A percentile compares a stretch with the other conserved stretches of the same genome.
These are phyloP conservation scores for Lepidothrix coronata DNA, from an alignment of 2,113 vertebrate species.

Conservation along the genomic window DNA sequence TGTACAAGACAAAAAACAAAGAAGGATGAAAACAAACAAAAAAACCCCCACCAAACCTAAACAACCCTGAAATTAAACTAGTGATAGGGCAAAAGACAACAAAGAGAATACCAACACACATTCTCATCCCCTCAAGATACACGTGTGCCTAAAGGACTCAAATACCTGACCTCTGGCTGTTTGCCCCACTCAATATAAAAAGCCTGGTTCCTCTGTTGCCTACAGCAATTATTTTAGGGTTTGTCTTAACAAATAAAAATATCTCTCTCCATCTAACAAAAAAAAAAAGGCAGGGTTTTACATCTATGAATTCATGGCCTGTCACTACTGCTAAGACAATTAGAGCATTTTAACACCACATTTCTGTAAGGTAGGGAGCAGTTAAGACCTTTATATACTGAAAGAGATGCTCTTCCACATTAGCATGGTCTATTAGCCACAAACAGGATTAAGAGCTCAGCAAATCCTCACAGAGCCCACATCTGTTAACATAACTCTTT, in stretches of 20 bases:
- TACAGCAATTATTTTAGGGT: not conserved
- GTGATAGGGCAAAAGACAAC: not conserved
- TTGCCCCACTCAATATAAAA: not conserved
- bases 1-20: not conserved
- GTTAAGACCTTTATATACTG: not conserved
- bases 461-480: not conserved
- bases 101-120: not conserved
- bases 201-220: not conserved
- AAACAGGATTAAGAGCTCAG: constrained; percentile 45
- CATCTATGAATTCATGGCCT: not conserved
- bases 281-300: not conserved
- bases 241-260: not conserved
- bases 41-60: not conserved
- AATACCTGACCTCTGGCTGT: not conserved
- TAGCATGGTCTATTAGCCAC: not conserved
- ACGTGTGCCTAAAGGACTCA: not conserved
- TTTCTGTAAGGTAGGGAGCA: not conserved
- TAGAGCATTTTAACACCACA: not conserved
- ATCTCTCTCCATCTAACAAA: no score
- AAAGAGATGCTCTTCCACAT: not conserved
- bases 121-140: not conserved
- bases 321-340: not conserved
- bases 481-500: not conserved
- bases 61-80: not conserved
- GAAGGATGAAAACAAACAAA: not conserved